Percentiles rank a stretch among this genome's conserved stretches.
phyloP scores from a whole-genome alignment of 2,797 vertebrate genomes.

The Geotrypetes seraphini region DNA sequence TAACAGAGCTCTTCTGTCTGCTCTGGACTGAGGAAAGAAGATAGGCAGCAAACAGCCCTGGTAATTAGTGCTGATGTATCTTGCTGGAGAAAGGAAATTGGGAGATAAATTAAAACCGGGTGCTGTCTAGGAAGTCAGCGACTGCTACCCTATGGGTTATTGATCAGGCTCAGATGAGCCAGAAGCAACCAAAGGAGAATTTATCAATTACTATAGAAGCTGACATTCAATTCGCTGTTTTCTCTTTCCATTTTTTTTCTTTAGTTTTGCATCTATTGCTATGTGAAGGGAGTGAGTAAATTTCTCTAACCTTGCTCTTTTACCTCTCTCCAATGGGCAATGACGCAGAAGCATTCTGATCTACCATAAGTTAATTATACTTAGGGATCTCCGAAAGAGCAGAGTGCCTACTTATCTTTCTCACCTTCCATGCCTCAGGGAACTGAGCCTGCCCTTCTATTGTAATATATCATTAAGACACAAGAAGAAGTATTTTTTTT shows the following conservation, averaged over 20 bases:
- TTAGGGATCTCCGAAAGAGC: slow-evolving; percentile 3
- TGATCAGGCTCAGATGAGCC: slow-evolving; percentile 57
- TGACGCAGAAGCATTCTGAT: slow-evolving; percentile 19
- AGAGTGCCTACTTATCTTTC: too few relatives aligned
- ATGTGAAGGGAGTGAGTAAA: slow-evolving; percentile 23
- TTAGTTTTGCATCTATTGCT: slow-evolving; percentile 23
- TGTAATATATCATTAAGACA: too few relatives aligned
- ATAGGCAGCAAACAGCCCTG: slow-evolving; percentile 14
- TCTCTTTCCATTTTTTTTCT: slow-evolving; percentile 5
- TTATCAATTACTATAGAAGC: slow-evolving; percentile 84
- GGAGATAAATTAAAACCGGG: slow-evolving; percentile 71
- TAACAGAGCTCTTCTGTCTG: too few relatives aligned
- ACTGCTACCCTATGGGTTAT: slow-evolving; percentile 67
- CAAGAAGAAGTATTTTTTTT: too few relatives aligned
- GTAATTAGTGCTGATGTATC: slow-evolving; percentile 30
- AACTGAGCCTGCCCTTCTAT: too few relatives aligned
- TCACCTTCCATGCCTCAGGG: too few relatives aligned
- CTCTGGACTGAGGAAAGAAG: too few relatives aligned
- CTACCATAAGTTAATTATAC: slow-evolving; percentile 17
- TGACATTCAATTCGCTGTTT: slow-evolving; percentile 73
- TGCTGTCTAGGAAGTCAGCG: slow-evolving; percentile 38
- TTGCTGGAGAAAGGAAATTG: slow-evolving; percentile 56
- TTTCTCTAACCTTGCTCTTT: slow-evolving; percentile 27
- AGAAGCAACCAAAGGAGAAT: slow-evolving; percentile 52
- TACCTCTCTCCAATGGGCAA: slow-evolving; percentile 21